Evolutionary conservation across 2,888 invertebrate species (phyloP), one percentile per base, ranked within the genome.

Genomic region (Polyommatus iphigenia): DNA sequence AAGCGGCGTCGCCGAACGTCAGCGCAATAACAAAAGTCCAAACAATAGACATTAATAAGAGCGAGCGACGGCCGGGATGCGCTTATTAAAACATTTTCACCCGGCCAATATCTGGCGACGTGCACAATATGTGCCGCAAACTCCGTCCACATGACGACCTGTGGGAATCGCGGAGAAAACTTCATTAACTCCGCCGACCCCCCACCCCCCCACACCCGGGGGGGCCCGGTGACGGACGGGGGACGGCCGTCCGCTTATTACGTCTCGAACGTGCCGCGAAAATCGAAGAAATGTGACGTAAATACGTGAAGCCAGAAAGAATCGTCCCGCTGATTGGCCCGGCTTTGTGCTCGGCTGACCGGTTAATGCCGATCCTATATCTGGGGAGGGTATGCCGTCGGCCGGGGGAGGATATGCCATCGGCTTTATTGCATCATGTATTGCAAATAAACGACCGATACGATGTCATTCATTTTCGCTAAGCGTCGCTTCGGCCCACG

Each of bases 141-240:
- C 91, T 92, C 91, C 83, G 86, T 84, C 91, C 90, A 93, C 93
- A 91, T 93, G 93, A 92, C 93, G 94, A 94, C 94, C 94, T 90
- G 93, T 91, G 94, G 94, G 94, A 94, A 91, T 94, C 93, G 93
- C 89, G 89, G 91, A 92, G 93, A 92, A 94, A 94, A 94, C 94
- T 94, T 94, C 94, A 94, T 94, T 94, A 94, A 94, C 93, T 91
- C 91, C 88, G 88, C 90, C 90, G 88, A 88, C 88, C 88, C 87
- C 88, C 87, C 83, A 81, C 84, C 84, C 81, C 88, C 87, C 88
- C 87, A 83, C 81, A 83, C 84, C 81, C 82, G 83, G 79, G 78
- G 73, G 82, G 82, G 79, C 84, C 81, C 84, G 83, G 83, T 86
- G 85, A 89, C 89, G 91, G 89, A 90, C 90, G 87, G 87, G 88